These are phyloP conservation scores for Drosophila ercepeae DNA, from an alignment of 1,140 invertebrate genomes.

Conservation along the genomic window DNA sequence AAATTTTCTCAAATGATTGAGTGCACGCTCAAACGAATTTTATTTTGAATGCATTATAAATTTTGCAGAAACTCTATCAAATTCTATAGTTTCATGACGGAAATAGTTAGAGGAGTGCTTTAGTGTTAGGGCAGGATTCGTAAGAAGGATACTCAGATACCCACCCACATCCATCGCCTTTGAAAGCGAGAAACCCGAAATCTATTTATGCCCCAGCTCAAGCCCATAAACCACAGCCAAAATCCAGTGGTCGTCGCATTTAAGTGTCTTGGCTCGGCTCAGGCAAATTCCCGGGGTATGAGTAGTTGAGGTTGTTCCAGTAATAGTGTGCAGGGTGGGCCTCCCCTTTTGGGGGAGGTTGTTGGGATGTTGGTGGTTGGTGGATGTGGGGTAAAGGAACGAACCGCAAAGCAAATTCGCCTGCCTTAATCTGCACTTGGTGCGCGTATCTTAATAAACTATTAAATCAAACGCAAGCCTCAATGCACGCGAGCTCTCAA, in stretches of 20 bases:
- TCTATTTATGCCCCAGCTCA: constrained; percentile 72
- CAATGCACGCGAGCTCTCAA: constrained; percentile 64
- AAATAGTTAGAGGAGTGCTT: not conserved
- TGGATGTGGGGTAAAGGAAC: not conserved
- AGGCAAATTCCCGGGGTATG: constrained; percentile 3
- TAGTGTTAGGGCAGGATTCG: constrained; percentile 1
- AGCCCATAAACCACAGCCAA: constrained; percentile 79
- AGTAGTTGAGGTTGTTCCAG: not conserved
- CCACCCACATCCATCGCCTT: not conserved
- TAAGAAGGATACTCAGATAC: not conserved
- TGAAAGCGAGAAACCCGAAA: constrained; percentile 47
- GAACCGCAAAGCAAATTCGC: constrained; percentile 66
- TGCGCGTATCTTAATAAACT: constrained; percentile 81
- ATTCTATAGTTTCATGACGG: constrained; percentile 7
- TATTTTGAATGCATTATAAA: constrained; percentile 1
- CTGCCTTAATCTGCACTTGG: constrained; percentile 75
- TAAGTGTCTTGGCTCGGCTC: constrained; percentile 54
- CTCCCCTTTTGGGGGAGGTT: not conserved
- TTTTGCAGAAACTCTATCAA: not conserved
- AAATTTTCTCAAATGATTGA: constrained; percentile 39
- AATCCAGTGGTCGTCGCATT: constrained; percentile 79
- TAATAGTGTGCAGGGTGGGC: constrained; percentile 14
- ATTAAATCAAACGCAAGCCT: constrained; percentile 80
- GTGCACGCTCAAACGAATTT: constrained; percentile 10
- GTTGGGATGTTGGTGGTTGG: not conserved